These are phyloP conservation scores for Cecropterus lyciades DNA, from an alignment of 1,140 invertebrate species.

Conservation along the genomic window DNA sequence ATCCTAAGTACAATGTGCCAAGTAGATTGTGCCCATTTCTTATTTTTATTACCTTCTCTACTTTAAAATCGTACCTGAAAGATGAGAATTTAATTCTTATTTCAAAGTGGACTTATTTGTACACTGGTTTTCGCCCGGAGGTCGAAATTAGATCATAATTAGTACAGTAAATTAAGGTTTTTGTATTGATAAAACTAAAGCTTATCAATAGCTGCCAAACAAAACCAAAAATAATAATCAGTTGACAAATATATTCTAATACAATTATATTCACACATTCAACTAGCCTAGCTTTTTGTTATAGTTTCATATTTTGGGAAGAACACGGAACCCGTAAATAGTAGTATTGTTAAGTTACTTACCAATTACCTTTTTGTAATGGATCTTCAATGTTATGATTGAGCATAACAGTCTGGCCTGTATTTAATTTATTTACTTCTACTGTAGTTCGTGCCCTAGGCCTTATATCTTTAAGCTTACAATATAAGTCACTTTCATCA, in stretches of 20 bases:
- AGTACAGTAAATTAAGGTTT: too few species aligned
- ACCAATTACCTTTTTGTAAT: conserved; percentile 90
- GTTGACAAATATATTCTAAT: too few species aligned
- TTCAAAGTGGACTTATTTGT: background rate
- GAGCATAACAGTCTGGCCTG: conserved; percentile 88
- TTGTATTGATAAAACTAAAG: too few species aligned
- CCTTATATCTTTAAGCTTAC: conserved; percentile 85
- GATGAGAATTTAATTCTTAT: conserved; percentile 13
- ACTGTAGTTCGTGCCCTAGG: conserved; percentile 87
- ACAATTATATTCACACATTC: too few species aligned
- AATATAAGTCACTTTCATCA: conserved; percentile 73
- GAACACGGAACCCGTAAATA: too few species aligned
- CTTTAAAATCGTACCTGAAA: conserved; percentile 84
- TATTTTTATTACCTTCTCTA: conserved; percentile 72
- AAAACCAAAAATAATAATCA: too few species aligned
- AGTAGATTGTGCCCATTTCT: conserved; percentile 60
- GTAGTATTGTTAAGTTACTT: too few species aligned
- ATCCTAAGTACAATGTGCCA: conserved; percentile 80
- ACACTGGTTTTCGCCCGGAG: too few species aligned
- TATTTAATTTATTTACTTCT: conserved; percentile 84
- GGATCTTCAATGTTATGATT: conserved; percentile 92
- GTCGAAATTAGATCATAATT: too few species aligned
- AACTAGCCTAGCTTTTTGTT: too few species aligned
- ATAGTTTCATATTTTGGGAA: too few species aligned
- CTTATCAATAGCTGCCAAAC: too few species aligned